Base-by-base conservation (phyloP, 1,140 invertebrate genomes). In the Sweltsa coloradensis region DNA sequence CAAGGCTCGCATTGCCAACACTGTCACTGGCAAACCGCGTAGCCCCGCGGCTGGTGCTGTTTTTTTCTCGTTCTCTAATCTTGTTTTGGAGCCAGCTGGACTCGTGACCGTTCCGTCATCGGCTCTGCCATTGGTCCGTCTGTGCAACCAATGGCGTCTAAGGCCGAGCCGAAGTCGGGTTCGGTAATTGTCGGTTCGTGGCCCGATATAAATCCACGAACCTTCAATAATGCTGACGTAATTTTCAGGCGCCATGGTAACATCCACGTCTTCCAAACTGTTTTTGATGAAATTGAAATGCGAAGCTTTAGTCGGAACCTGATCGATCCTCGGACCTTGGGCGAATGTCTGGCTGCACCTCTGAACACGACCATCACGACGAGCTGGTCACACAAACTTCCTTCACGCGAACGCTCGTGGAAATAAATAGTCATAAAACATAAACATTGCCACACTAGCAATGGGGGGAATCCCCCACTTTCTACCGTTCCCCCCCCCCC, bases 161-260 rank as follows among this genome's bases (percentile, higher is more conserved):
- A 51, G 50, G 50, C 50, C 50, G 45, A 51, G 50, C 45, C 50
- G 45, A 34, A 41, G 18, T 46, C 34, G 18, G 0, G 27, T 45
- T 45, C 47, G 39, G 39, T 21, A 11, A n/a, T 18, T 22, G 21
- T 47, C 45, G 39, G 34, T 37, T 13, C 19, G 21, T 24, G 31
- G 3, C n/a, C 16, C 43, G 23, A 5, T 34, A 31, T 34, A 11
- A 18, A 31, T 27, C 43, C 27, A n/a, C n/a, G n/a, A 22, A 27
- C 37, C 24, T 40, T 40, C 37, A 40, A 40, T 40, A 40, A 23
- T 22, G n/a, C 3, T 40, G 37, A 40, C 37, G 37, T 40, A 19
- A 40, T 40, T 19, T 40, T 40, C n/a, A 23, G 37, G 37, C 37
- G 37, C 24, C 37, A 40, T 40, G 37, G 37, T 3, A 40, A 40